Base-by-base conservation (phyloP, 2,113 vertebrate genomes). In the rat (Rattus norvegicus) region DNA sequence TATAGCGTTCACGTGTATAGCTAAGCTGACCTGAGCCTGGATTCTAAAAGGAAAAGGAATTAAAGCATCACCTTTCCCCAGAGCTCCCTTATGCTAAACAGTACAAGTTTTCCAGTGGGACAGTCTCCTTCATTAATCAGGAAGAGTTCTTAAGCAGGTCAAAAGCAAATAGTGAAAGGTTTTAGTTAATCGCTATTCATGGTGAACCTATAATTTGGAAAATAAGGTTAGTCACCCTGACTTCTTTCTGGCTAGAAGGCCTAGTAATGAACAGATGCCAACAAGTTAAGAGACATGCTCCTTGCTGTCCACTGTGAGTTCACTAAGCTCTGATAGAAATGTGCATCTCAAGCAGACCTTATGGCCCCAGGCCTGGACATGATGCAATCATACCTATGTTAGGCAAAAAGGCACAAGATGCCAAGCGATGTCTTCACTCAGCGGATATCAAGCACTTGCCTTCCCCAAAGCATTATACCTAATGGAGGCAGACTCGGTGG, bases 181-280 rank as follows among this genome's bases (percentile, higher is more conserved):
- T 72, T 80, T 75, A 90, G n/a, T 69, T 88, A 19, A 59, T 39
- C 19, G 72, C 79, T 83, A 47, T n/a, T 92, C 52, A 73, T 88
- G 77, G 61, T 75, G 91, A 88, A 94, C 28, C 75, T 96, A 39
- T 52, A 79, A 90, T 73, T 33, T 72, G 75, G 80, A 95, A 91
- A 85, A 76, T 52, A 86, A 89, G 56, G 73, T 36, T 39, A 84
- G 90, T 79, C 65, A 87, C 59, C 85, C 75, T 90, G 85, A 95
- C 20, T 70, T 97, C 91, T 43, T n/a, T 93, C 70, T 83, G 80
- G 61, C 80, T 47, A 2, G 70, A 87, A 92, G 22, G 14, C 33
- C 36, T 54, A 59, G 36, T 8, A 19, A 84, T 49, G 75, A 81
- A 47, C 47, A 70, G 14, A 76, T 12, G 9, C 49, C 83, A 81